Conservation (phyloP, 2,888 invertebrate genomes). For the Scaptomyza polygonia region DNA sequence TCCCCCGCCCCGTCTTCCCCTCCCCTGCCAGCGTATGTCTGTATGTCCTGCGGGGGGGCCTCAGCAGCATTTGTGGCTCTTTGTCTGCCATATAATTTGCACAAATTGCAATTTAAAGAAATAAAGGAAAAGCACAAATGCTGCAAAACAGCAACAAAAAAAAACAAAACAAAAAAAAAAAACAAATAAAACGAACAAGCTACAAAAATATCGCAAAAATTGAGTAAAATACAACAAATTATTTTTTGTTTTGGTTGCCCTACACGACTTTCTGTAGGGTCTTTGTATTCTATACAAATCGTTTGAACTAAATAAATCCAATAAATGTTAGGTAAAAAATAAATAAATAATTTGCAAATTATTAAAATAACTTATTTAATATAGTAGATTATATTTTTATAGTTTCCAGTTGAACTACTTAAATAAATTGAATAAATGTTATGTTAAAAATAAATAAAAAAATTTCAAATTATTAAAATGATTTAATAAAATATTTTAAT, state of each 20-base stretch:
- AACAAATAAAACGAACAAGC: conserved; percentile 27
- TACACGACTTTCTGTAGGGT: conserved; percentile 18
- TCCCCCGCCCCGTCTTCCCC: too few species aligned
- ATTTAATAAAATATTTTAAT: too few species aligned
- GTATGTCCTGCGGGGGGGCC: conserved; percentile 20
- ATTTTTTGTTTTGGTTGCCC: conserved; percentile 27
- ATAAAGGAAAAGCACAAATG: conserved; percentile 65
- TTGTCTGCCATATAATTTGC: conserved; percentile 76
- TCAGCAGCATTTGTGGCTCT: conserved; percentile 61
- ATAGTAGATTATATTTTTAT: too few species aligned
- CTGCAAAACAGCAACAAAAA: conserved; percentile 47
- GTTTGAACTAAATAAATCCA: neutral
- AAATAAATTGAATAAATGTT: too few species aligned
- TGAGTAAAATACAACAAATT: conserved; percentile 52
- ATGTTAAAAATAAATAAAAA: neutral
- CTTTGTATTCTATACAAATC: neutral
- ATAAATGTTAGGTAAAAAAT: too few species aligned
- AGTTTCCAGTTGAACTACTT: too few species aligned
- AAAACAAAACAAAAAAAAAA: conserved; percentile 31
- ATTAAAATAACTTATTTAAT: too few species aligned
- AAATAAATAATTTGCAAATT: too few species aligned
- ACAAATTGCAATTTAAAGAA: conserved; percentile 80
- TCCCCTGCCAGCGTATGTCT: neutral
- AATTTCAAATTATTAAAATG: too few species aligned
- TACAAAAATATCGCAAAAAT: conserved; percentile 37